Percentiles rank a stretch among this genome's conserved stretches.
phyloP scores from a whole-genome alignment of 2,797 vertebrate species.

The Micropoecilia bifurca region DNA sequence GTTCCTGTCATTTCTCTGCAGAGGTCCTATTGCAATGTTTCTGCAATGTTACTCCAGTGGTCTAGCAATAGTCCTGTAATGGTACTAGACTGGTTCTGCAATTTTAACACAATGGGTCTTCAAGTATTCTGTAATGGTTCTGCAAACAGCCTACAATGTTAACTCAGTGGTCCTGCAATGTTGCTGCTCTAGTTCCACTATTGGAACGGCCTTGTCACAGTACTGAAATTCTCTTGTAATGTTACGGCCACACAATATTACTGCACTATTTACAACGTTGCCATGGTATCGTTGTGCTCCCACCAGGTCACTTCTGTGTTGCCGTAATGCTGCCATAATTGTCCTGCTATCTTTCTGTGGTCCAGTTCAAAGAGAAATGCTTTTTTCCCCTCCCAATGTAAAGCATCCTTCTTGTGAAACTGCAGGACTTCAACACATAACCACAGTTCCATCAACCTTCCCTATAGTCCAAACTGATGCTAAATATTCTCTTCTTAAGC shows the following conservation, averaged over 20 bases:
- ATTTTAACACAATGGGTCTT: neutral
- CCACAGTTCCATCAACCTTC: slow-evolving; percentile 35
- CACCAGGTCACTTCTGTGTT: neutral
- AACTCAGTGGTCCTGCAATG: neutral
- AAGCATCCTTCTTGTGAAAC: slow-evolving; percentile 20
- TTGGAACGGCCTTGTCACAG: neutral
- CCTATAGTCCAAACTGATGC: slow-evolving; percentile 26
- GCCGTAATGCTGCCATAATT: neutral
- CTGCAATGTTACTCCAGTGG: neutral
- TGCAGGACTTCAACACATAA: slow-evolving; percentile 25
- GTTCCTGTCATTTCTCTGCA: neutral
- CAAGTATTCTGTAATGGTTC: neutral
- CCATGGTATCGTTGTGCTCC: neutral
- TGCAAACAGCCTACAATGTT: neutral
- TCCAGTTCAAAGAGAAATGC: neutral
- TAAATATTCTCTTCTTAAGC: slow-evolving; percentile 56
- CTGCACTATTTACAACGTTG: neutral
- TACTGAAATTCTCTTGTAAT: neutral
- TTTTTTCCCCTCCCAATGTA: neutral
- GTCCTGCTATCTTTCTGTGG: neutral
- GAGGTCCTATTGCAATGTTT: neutral
- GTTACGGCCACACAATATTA: neutral
- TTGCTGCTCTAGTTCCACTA: neutral
- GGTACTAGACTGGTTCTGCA: neutral
- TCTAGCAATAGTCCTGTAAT: neutral